Evolutionary conservation across 1,140 invertebrate genomes (phyloP), one percentile per base, ranked within the genome.

Genomic region (Oedothorax gibbosus): DNA sequence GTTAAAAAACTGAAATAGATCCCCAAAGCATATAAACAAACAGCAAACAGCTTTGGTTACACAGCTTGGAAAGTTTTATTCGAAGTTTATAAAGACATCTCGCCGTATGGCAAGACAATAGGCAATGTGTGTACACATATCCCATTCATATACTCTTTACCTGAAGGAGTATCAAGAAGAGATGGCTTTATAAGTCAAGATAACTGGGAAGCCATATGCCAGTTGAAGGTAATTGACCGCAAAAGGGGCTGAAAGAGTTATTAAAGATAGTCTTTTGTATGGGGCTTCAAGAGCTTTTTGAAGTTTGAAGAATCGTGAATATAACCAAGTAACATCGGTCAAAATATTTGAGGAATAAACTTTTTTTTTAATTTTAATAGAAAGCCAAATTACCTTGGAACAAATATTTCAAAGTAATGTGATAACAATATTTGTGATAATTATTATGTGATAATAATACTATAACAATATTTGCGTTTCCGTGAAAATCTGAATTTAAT

Each of bases 101-200:
- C 56, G 14, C 60, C 51, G 60, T 0, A 21, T 14, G 10, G 53
- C 65, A 68, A 57, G 50, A 75, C 72, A 75, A 75, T 18, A 53
- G 75, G 8, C 7, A 77, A 64, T 64, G 21, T 6, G 54, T 57
- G 72, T 60, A 21, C 21, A 75, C 72, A 75, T 56, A 75, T 7
- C 21, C 12, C 65, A 60, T 60, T 68, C 7, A 20, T 51, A 7
- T 57, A 20, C 14, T 11, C 20, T 56, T 20, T 53, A 21, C n/a
- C 10, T 57, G 51, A 75, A 50, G 56, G 20, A 77, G 56, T 35
- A 20, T 77, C 50, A 65, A 62, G 65, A 21, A 14, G n/a, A 21
- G 60, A 77, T 50, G 75, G 62, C 75, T 77, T 77, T 77, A 77
- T 77, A 77, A 77, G 75, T 77, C 75, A 77, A 77, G 75, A 77